Percentiles rank a stretch among this genome's conserved stretches.
phyloP scores from a whole-genome alignment of 2,888 invertebrate genomes.

The Leucozona laternaria region DNA sequence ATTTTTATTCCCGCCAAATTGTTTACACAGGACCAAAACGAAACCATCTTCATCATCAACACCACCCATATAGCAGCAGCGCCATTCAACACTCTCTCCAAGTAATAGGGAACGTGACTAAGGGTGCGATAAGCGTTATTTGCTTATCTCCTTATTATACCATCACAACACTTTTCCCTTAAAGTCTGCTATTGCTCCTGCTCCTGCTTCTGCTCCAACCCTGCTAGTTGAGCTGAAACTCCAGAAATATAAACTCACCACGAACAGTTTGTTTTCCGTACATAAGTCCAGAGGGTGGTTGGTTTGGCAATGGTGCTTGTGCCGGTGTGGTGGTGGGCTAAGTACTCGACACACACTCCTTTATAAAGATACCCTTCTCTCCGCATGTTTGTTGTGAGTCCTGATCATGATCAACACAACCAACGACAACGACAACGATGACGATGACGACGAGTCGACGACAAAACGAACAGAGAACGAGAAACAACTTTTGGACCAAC shows the following conservation, averaged over 20 bases:
- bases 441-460: conserved; percentile 1
- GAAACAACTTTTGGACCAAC: conserved; percentile 66
- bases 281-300: conserved; percentile 26
- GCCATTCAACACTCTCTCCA: conserved; percentile 65
- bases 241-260: conserved; percentile 39
- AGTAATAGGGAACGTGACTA: conserved; percentile 75
- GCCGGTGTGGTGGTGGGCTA: background rate
- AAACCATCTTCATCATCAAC: conserved; percentile 62
- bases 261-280: conserved; percentile 55
- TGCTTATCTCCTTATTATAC: conserved; percentile 75
- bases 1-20: conserved; percentile 68
- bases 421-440: conserved; percentile 18
- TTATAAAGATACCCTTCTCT: conserved; percentile 28
- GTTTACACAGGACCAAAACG: conserved; percentile 67
- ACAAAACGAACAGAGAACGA: conserved; percentile 39
- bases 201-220: background rate
- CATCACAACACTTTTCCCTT: conserved; percentile 67
- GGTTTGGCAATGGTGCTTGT: background rate
- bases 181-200: conserved; percentile 24
- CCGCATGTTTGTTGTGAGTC: conserved; percentile 11
- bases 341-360: conserved; percentile 51
- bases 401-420: conserved; percentile 71
- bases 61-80: conserved; percentile 27
- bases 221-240: background rate
- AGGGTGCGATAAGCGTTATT: conserved; percentile 75